These are phyloP conservation scores for Clitarchus hookeri DNA, from an alignment of 2,888 invertebrate genomes.

Conservation along the genomic window DNA sequence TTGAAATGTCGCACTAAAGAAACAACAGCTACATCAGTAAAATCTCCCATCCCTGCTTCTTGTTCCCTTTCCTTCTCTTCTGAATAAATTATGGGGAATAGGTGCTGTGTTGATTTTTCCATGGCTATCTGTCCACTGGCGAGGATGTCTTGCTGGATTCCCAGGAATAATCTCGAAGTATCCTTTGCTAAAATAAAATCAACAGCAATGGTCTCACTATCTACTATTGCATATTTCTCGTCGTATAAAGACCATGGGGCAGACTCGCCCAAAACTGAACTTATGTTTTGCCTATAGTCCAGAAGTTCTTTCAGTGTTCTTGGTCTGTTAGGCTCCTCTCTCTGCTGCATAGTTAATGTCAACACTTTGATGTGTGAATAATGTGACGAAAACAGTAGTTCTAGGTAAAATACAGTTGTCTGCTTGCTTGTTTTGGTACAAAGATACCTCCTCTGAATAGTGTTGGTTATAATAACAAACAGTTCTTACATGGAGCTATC, in stretches of 20 bases:
- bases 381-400: no score
- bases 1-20: background rate
- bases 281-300: background rate
- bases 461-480: no score
- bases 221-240: background rate
- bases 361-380: no score
- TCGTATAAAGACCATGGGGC: background rate
- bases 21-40: background rate
- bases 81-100: background rate
- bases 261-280: background rate
- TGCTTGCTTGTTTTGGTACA: no score
- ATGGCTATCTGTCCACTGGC: background rate
- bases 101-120: background rate
- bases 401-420: no score
- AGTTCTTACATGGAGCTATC: no score
- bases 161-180: background rate
- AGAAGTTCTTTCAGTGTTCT: background rate
- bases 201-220: background rate
- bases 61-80: background rate
- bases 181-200: constrained; percentile 5
- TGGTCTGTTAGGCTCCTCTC: background rate
- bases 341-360: background rate
- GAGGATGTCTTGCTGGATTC: background rate
- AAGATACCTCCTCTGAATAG: no score
- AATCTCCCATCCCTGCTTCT: background rate